Base-by-base conservation (phyloP, 2,888 invertebrate species). In the Falcaria lacertinaria region DNA sequence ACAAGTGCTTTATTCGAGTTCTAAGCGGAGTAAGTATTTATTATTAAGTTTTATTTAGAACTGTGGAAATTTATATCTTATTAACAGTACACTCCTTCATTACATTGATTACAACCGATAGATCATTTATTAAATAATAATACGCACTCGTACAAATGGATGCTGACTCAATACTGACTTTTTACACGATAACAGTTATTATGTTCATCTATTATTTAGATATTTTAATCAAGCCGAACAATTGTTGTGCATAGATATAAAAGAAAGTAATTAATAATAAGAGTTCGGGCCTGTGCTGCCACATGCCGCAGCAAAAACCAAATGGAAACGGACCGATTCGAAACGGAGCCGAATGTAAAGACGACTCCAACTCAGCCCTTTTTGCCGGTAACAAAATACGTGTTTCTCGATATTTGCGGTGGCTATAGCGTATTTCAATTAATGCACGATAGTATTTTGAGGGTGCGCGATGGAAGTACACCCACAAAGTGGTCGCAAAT, bases 211-310 rank as follows among this genome's bases (percentile, higher is more conserved):
- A 81, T 87, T 86, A 88, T 87, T 78, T 78, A 75, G 82, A 86
- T 88, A 87, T 88, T 87, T 85, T 87, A 88, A 88, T 89, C 86
- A 87, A 87, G 75, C 50, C 79, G 74, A 83, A 84, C 83, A 74
- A 84, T 84, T 80, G 78, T 74, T 76, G 75, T 74, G 79, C 74
- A 65, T 77, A 64, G 64, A 69, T 68, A 87, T 82, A 85, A 86
- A 84, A 60, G 83, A 82, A 86, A 81, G 75, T 89, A 88, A 89
- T 89, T 89, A 89, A 87, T 89, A 89, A 82, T 76, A 79, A 74
- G 70, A 80, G 74, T 73, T 74, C 71, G 77, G 57, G 68, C 60
- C 65, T 54, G 53, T 62, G 71, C n/a, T 73, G 80, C 84, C 88
- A 83, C 85, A 87, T 86, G 87, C 80, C 71, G 80, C 64, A 74